These are phyloP conservation scores for Thalassophryne amazonica DNA, from an alignment of 2,797 vertebrate genomes.

Conservation along the genomic window DNA sequence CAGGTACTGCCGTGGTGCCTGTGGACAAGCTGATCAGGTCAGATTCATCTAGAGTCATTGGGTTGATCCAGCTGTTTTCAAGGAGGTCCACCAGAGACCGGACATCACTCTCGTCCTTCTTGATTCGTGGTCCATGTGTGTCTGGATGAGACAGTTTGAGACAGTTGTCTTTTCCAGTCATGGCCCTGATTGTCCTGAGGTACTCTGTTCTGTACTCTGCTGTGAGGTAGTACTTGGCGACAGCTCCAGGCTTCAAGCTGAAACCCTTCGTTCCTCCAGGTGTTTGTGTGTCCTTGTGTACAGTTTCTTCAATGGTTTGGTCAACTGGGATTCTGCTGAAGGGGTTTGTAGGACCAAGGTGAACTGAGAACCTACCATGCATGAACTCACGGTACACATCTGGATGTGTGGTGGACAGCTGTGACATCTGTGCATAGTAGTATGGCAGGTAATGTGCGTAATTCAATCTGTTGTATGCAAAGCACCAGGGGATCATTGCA, in stretches of 20 bases:
- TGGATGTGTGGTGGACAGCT: too few species aligned
- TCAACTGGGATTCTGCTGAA: background rate
- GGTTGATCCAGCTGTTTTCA: constrained; percentile 1
- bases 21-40: background rate
- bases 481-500: too few species aligned
- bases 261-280: background rate
- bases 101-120: background rate
- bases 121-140: background rate
- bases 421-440: too few species aligned
- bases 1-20: constrained; percentile 1
- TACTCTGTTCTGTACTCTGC: constrained; percentile 8
- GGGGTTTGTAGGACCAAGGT: too few species aligned
- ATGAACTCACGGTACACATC: too few species aligned
- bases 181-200: background rate
- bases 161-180: background rate
- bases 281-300: background rate
- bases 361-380: too few species aligned
- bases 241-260: background rate
- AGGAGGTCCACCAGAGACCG: constrained; percentile 2
- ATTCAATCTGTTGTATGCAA: too few species aligned
- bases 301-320: background rate
- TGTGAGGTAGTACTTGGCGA: background rate
- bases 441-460: too few species aligned
- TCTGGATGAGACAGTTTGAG: background rate
- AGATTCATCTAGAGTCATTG: background rate